phyloP scores from a whole-genome alignment of 2,113 vertebrate genomes.

The Fregetta grallaria region DNA sequence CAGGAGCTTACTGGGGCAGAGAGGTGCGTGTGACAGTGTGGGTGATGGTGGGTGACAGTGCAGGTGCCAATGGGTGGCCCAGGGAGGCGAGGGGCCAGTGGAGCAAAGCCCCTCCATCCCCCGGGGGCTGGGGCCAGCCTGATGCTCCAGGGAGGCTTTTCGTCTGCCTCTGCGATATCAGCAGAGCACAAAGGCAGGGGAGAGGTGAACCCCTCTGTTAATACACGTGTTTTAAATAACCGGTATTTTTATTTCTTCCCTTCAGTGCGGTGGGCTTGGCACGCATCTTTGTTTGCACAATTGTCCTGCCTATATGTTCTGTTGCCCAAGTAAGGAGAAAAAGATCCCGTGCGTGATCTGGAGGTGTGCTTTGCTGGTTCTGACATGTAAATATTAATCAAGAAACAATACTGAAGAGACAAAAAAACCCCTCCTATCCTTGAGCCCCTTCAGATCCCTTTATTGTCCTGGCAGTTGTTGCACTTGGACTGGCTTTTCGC shows the following conservation, averaged over 20 bases:
- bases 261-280: not conserved
- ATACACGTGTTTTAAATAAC: conserved; percentile 50
- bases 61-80: not conserved
- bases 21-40: accelerated
- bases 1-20: not conserved
- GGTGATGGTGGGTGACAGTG: accelerated
- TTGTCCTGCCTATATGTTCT: not conserved
- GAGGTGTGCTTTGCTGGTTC: conserved; percentile 26
- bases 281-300: conserved; percentile 3
- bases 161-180: not conserved
- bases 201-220: conserved; percentile 33
- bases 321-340: conserved; percentile 49
- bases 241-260: conserved; percentile 46
- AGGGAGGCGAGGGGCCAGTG: not conserved
- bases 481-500: conserved; percentile 49
- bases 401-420: not conserved
- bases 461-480: conserved; percentile 57
- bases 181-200: not conserved
- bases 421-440: not conserved
- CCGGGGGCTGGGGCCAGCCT: not conserved
- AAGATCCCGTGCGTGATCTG: not conserved
- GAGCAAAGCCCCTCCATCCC: not conserved
- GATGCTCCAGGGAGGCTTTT: not conserved
- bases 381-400: conserved; percentile 39
- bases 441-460: conserved; percentile 22